Evolutionary conservation across 2,113 vertebrate genomes (phyloP).

Genomic region (Tonatia bakeri): DNA sequence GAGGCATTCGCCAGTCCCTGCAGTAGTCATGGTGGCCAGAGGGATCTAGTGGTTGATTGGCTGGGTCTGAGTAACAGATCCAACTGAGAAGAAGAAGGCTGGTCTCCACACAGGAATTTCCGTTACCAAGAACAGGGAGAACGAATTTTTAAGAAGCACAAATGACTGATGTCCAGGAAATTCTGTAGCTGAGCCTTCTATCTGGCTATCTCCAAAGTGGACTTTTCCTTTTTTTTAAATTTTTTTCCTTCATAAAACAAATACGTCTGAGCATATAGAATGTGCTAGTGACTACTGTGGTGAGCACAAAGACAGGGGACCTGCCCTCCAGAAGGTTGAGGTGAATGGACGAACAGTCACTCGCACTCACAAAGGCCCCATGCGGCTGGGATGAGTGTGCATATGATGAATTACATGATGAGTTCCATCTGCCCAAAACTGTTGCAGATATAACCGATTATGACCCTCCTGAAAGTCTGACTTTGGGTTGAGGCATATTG

Average conservation of each 20-base stretch:
- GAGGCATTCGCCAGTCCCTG: neutral
- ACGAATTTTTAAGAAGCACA: neutral
- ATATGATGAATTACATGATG: neutral
- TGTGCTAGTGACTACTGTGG: neutral
- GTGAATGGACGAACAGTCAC: neutral
- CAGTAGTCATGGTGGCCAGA: neutral
- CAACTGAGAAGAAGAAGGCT: too few relatives aligned
- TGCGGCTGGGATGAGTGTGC: fast-evolving
- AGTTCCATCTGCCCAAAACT: neutral
- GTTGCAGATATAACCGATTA: neutral
- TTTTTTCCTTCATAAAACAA: neutral
- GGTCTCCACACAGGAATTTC: neutral
- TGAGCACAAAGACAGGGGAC: neutral
- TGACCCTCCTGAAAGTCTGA: neutral
- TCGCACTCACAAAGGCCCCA: neutral
- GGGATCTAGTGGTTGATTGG: neutral
- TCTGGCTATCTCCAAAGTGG: neutral
- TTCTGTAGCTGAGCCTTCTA: neutral
- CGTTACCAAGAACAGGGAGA: neutral
- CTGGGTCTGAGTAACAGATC: neutral
- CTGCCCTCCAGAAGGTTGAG: neutral
- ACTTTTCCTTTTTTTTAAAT: neutral
- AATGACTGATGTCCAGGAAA: neutral
- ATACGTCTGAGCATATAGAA: neutral
- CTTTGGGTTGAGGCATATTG: neutral